Base-by-base conservation (phyloP, 2,113 vertebrate species). In the Scalopus aquaticus region DNA sequence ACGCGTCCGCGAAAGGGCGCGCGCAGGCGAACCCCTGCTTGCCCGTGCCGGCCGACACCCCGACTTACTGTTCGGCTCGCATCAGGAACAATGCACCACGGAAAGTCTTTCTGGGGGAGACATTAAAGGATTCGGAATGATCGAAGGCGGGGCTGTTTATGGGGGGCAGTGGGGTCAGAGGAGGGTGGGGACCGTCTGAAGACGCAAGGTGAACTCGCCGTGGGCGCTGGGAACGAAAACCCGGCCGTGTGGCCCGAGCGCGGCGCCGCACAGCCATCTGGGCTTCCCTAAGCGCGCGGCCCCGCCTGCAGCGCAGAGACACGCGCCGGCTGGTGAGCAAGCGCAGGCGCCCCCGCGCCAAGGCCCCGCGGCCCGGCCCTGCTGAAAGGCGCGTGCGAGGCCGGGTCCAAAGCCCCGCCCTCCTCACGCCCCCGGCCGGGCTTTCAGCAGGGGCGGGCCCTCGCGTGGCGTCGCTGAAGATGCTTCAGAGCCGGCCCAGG, bases 321-420 rank as follows among this genome's bases (percentile, higher is more conserved):
- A 92, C 44, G 90, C 30, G 28, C n/a, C n/a, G 58, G 93, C 87
- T 0, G 26, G 72, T 92, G 94, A 84, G 96, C 82, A 95, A 77
- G 96, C 86, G 78, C 51, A 42, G 92, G 90, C 83, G 49, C 85
- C 82, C 78, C 15, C 73, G 91, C 6, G 62, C 69, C 42, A 96
- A 4, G 11, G 17, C 5, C 20, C 9, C 28, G 95, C 82, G 51
- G 9, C 22, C 80, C 39, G 30, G 82, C 54, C 87, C 37, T 73
- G 90, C 94, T 95, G 69, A 88, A 95, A 49, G 95, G 96, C 90
- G 60, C 70, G 93, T 58, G 62, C 81, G 90, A 96, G 97, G 94
- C 15, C 19, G 30, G 80, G 89, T 60, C 94, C 94, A 96, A 96
- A 96, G 26, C 90, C 91, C 70, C 77, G 65, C 6, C 83, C 90